Evolutionary conservation across 2,797 vertebrate species (phyloP), one percentile per base, ranked within the genome.

Genomic region (Carapus acus): DNA sequence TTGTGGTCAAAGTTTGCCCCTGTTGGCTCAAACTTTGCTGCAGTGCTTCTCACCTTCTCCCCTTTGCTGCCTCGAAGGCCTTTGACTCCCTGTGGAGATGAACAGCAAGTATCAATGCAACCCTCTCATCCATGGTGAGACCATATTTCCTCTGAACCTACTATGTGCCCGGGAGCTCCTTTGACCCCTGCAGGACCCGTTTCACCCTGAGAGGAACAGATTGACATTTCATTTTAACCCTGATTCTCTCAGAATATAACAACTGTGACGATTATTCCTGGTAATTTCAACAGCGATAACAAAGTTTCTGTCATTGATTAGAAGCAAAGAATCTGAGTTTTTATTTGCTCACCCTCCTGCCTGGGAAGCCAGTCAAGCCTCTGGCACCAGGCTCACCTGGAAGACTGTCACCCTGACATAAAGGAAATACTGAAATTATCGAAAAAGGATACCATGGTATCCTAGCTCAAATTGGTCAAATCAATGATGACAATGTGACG

Each of bases 41-140:
- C 24, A 27, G 24, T 5, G 9, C 24, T 3, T 8, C 86, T 85
- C 73, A 95, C 93, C 78, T 88, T 90, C 77, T 87, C 83, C 4
- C 92, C 92, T 85, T 88, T 94, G 20, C 37, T 19, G 1, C 93
- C 92, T 0, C 68, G 67, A 6, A 89, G 71, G 2, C 92, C 92
- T 76, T 89, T 92, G 8, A 61, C 37, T 72, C 92, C 91, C 93
- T 95, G 52, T 43, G 24, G n/a, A 64, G 14, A 60, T n/a, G n/a
- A n/a, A n/a, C n/a, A n/a, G n/a, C n/a, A 51, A 58, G 34, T 15
- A n/a, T 50, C 27, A 14, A 1, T 2, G 20, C 1, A 51, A 65
- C n/a, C n/a, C n/a, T n/a, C n/a, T n/a, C n/a, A n/a, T n/a, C n/a
- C n/a, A n/a, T n/a, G n/a, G n/a, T n/a, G n/a, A n/a, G n/a, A n/a